Evolutionary conservation across 2,888 invertebrate genomes (phyloP), one percentile per base, ranked within the genome.

Genomic region (Exocentrus adspersus): DNA sequence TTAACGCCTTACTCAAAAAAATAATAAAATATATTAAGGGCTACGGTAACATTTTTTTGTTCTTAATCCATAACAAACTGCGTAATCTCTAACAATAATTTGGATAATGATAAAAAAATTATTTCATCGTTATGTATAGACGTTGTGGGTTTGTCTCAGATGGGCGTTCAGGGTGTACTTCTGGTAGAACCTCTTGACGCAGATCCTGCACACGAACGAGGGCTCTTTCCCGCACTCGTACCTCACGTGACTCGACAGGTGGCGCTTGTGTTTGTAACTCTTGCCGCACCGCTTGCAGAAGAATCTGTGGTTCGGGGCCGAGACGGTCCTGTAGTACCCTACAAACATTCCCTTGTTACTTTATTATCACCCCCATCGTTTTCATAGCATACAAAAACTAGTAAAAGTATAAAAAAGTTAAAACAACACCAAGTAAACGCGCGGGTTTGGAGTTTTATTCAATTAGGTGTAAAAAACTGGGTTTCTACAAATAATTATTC

Each of bases 201-300:
- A 76, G 30, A 65, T 62, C 2, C 74, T 69, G 59, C 79, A 79
- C 42, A 61, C 66, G 60, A 78, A 78, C 51, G 71, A 69, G 1
- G 78, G 78, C 32, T 70, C 58, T 59, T 75, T 75, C 2, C 74
- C 74, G 60, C 77, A 78, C 53, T 77, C 75, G 65, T 76, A 78
- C 60, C 76, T 76, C 20, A 75, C 62, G 61, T 77, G 77, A 21
- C 75, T 65, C 0, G 70, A 70, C 41, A 77, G 59, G 12, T 74
- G 71, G 6, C 72, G 70, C 41, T 73, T 75, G 28, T 72, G 69
- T 32, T 73, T 72, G 53, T 77, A 77, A 5, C 61, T 70, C 53
- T 68, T 75, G 7, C 57, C 32, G 32, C 72, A 72, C 37, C 60
- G 56, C 9, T 32, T 20, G 19, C 71, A 71, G 19, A 48, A 58